Evolutionary conservation across 1,140 invertebrate genomes (phyloP), one percentile per base, ranked within the genome.

Genomic region (Harpegnathos saltator): DNA sequence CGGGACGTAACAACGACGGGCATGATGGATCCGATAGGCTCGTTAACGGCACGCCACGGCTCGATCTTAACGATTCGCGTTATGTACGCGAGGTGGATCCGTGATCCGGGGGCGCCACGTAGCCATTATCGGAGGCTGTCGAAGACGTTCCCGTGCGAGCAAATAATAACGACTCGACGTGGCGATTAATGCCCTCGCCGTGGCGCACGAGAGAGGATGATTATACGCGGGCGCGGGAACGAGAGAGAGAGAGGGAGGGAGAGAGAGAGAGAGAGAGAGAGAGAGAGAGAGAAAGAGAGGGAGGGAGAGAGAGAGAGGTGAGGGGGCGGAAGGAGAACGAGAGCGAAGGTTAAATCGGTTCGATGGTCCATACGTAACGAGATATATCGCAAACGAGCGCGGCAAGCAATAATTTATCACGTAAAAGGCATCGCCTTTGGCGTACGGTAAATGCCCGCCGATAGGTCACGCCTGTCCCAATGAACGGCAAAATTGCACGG

Each of bases 391-490:
- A 44, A 78, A 73, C 68, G 86, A 69, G 68, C 71, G 74, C 59
- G 72, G 87, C 74, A 69, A 83, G 87, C 78, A 88, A 89, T 89
- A 89, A 89, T 89, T 89, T 89, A 89, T 89, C 87, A 58, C 85
- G 87, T 88, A 89, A 89, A 89, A 88, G 87, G 87, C 73, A 88
- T 88, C 73, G 86, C 87, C 86, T 83, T 69, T 75, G 86, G 86
- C 86, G 73, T 69, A 61, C 68, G 69, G 84, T 82, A 83, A 88
- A 85, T 83, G 84, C 74, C 82, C 86, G 61, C 82, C 86, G 82
- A 85, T 88, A 89, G 87, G 87, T 88, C 87, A 88, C 83, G 85
- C 86, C 83, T 88, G 87, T 88, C 87, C 77, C 83, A 88, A 88
- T 85, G 75, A 85, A 69, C 80, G 83, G 82, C 66, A 80, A 88